phyloP scores from a whole-genome alignment of 2,113 vertebrate genomes.

The Lepisosteus oculatus region DNA sequence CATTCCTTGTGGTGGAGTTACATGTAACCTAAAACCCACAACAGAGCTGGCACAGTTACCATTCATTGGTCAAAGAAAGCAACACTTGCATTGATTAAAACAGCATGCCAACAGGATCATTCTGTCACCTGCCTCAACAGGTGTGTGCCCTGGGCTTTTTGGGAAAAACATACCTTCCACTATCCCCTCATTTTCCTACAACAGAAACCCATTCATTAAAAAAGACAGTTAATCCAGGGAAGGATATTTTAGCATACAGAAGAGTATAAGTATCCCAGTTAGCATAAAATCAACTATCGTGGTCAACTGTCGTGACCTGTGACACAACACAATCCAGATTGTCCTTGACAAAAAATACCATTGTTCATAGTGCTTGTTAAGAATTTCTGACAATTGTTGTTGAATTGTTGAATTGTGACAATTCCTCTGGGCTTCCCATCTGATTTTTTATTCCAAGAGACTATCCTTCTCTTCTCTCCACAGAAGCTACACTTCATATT shows the following conservation, averaged over 20 bases:
- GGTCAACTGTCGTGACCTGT: no score
- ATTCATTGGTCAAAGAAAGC: conserved; percentile 46
- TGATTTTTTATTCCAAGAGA: no score
- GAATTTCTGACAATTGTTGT: no score
- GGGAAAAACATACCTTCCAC: conserved; percentile 62
- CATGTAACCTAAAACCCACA: conserved; percentile 53
- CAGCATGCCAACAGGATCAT: conserved; percentile 43
- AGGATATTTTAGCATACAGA: conserved; percentile 4
- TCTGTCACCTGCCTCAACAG: conserved; percentile 63
- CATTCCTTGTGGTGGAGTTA: conserved; percentile 3
- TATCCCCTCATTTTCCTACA: conserved; percentile 62
- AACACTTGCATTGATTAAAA: conserved; percentile 62
- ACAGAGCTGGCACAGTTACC: conserved; percentile 45
- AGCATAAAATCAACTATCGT: no score
- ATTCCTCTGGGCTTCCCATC: no score
- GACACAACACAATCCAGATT: no score
- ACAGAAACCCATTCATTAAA: conserved; percentile 36
- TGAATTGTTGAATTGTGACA: no score
- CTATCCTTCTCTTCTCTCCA: no score
- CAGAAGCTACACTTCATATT: no score
- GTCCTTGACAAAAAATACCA: no score
- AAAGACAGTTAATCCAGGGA: conserved; percentile 11
- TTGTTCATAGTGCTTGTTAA: no score
- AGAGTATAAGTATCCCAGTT: neutral
- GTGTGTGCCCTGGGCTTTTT: conserved; percentile 50